These are phyloP conservation scores for Philhelius pedissequus DNA, from an alignment of 2,888 invertebrate genomes.

Conservation along the genomic window DNA sequence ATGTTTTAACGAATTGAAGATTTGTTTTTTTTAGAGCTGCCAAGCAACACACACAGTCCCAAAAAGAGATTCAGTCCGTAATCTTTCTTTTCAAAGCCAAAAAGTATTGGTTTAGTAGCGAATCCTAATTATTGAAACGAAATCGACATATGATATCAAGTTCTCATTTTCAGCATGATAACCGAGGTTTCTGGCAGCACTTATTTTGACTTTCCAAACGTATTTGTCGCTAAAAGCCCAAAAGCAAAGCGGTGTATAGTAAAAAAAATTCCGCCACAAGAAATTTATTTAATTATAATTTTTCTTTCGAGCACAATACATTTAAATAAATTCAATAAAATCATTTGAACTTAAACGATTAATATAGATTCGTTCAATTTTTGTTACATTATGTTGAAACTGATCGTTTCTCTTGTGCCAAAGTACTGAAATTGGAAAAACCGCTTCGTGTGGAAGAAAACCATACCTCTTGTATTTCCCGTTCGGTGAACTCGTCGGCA, in stretches of 20 bases:
- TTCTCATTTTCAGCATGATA: no score
- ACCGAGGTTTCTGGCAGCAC: no score
- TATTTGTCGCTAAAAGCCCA: not conserved
- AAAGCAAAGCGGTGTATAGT: constrained; percentile 42
- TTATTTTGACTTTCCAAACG: constrained; percentile 31
- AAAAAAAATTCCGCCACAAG: constrained; percentile 18
- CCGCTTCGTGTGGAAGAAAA: not conserved
- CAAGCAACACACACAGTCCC: no score
- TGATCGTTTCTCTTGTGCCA: no score
- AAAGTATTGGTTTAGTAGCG: no score
- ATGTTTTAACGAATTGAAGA: no score
- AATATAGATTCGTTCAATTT: not conserved
- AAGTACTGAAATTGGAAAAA: not conserved
- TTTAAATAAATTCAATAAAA: not conserved
- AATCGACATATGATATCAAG: no score
- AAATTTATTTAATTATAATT: constrained; percentile 24
- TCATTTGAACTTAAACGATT: not conserved
- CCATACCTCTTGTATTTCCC: not conserved
- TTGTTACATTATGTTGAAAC: not conserved
- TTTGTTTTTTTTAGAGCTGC: no score
- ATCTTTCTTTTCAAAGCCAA: no score
- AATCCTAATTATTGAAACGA: no score
- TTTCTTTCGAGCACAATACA: not conserved
- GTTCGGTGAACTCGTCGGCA: not conserved
- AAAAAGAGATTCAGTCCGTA: no score